Base-by-base conservation (phyloP, 2,113 vertebrate genomes). In the Thalassoma bifasciatum region DNA sequence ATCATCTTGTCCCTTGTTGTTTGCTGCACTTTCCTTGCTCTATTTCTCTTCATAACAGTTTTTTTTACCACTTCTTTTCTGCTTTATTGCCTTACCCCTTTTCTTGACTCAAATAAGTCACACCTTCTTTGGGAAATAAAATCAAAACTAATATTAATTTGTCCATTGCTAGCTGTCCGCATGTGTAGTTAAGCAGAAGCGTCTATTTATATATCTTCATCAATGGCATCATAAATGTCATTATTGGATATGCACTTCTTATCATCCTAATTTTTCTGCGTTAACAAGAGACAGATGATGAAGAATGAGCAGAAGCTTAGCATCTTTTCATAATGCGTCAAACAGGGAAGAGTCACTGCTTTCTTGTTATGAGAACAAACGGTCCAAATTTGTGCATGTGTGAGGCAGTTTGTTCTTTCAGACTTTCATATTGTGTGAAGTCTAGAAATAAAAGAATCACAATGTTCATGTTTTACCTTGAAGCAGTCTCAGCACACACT, bases 241-340 rank as follows among this genome's bases (percentile, higher is more conserved):
- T 79, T 57, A 50, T 40, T 26, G 7, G 21, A 8, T 44, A 21
- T 42, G 71, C 63, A 59, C 2, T 68, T 59, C 38, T 46, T 21
- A 37, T 72, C 59, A 34, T 75, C 53, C 40, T 40, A 21, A 26
- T 71, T 79, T 44, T 64, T 67, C 30, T 14, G 42, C 19, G 63
- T 75, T 77, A 69, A 75, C 51, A 67, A 79, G 72, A 63, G 49
- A 44, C 49, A 42, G 71, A 10, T 4, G 30, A 59, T 61, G 66
- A 72, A 57, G 56, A 52, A 63, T 12, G 11, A 60, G 66, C 68
- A 57, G 75, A 74, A 61, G 53, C 51, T 13, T 68, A 68, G 75
- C 80, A 75, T 78, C 72, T 84, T 73, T 78, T 88, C 70, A 71
- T 81, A 82, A 63, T 49, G 65, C 23, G 69, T 22, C 77, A 76